Percentiles rank a stretch among this genome's conserved stretches.
These are phyloP conservation scores for Aplocera efformata DNA, from an alignment of 2,888 invertebrate genomes.

Conservation along the genomic window DNA sequence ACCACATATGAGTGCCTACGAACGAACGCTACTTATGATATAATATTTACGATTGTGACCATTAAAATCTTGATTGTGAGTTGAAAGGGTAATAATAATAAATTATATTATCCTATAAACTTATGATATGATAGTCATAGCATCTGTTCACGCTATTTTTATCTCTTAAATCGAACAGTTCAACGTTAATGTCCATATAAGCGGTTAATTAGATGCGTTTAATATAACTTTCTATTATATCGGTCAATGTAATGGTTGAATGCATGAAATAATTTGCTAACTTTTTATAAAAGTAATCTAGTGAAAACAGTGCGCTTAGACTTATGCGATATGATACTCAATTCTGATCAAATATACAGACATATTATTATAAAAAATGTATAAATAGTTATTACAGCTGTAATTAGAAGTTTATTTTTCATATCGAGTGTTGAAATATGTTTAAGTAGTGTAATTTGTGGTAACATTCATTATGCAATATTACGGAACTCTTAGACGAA, in stretches of 20 bases:
- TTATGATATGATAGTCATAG: slow-evolving; percentile 58
- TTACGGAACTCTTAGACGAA: slow-evolving; percentile 65
- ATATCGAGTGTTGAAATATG: slow-evolving; percentile 78
- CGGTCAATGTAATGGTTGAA: slow-evolving; percentile 40
- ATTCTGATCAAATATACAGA: slow-evolving; percentile 59
- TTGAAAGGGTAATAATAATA: slow-evolving; percentile 69
- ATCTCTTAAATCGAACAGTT: slow-evolving; percentile 60
- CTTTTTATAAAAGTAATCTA: slow-evolving; percentile 49
- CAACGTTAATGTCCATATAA: slow-evolving; percentile 58
- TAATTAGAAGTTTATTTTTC: slow-evolving; percentile 81
- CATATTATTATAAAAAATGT: slow-evolving; percentile 71
- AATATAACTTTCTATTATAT: slow-evolving; percentile 50
- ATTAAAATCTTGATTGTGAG: slow-evolving; percentile 75
- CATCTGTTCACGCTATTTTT: slow-evolving; percentile 67
- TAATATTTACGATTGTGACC: slow-evolving; percentile 72
- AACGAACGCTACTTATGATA: slow-evolving; percentile 76
- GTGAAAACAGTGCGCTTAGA: slow-evolving; percentile 72
- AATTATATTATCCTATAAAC: slow-evolving; percentile 59
- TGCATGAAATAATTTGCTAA: slow-evolving; percentile 54
- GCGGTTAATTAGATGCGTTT: slow-evolving; percentile 64
- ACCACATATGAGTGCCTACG: slow-evolving; percentile 73
- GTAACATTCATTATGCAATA: slow-evolving; percentile 71
- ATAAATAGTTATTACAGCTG: slow-evolving; percentile 80
- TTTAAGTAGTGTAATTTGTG: slow-evolving; percentile 76
- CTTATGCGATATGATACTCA: slow-evolving; percentile 55